phyloP scores from a whole-genome alignment of 2,888 invertebrate species.

The Epicampocera succincta region DNA sequence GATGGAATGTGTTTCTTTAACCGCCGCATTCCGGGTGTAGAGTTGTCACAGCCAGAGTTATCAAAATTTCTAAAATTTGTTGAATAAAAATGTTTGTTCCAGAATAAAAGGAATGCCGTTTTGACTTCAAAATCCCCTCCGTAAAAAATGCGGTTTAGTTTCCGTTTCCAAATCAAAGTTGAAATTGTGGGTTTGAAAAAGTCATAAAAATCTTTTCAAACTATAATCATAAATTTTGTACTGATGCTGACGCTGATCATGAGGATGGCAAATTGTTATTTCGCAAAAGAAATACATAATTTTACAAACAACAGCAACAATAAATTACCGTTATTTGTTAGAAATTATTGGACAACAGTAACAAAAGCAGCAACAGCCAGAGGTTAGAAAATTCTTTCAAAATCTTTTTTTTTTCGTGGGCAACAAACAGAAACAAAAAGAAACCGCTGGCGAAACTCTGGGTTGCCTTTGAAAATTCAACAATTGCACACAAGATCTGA shows the following conservation, averaged over 20 bases:
- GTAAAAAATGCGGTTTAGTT: conserved; percentile 51
- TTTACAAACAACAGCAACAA: conserved; percentile 23
- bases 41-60: too few species aligned
- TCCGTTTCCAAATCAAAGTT: conserved; percentile 46
- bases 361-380: conserved; percentile 1
- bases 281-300: conserved; percentile 44
- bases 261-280: conserved; percentile 36
- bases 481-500: conserved; percentile 39
- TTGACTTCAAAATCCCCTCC: too few species aligned
- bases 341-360: conserved; percentile 42
- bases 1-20: too few species aligned
- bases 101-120: too few species aligned
- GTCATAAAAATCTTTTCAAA: not conserved
- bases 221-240: conserved; percentile 30
- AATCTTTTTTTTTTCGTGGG: conserved; percentile 12
- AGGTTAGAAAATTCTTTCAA: conserved; percentile 29
- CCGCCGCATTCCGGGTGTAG: too few species aligned
- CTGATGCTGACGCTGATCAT: not conserved
- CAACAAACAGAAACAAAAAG: not conserved
- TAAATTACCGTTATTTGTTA: conserved; percentile 54
- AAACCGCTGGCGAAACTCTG: not conserved
- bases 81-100: too few species aligned
- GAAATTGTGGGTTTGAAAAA: conserved; percentile 11
- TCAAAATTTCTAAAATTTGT: too few species aligned
- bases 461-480: conserved; percentile 23